phyloP scores from a whole-genome alignment of 2,113 vertebrate genomes.

The Menidia beryllina region DNA sequence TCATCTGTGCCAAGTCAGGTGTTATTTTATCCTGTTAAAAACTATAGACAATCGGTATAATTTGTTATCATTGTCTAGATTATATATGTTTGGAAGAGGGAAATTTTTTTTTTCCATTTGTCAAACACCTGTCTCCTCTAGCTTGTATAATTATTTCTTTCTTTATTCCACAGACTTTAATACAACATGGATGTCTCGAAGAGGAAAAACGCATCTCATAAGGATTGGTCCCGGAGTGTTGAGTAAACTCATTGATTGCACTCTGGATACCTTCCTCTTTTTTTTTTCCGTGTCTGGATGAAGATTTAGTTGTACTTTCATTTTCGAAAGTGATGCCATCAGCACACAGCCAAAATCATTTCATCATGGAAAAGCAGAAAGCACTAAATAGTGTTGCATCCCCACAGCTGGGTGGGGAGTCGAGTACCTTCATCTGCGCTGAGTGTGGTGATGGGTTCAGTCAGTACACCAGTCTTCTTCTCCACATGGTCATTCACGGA shows the following conservation, averaged over 20 bases:
- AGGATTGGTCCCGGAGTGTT: constrained; percentile 22
- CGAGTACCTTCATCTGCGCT: constrained; percentile 82
- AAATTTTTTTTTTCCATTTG: no score
- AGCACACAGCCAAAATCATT: constrained; percentile 52
- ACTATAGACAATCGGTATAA: no score
- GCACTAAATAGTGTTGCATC: constrained; percentile 55
- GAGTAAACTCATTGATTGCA: constrained; percentile 11
- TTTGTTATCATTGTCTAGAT: no score
- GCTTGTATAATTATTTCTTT: constrained; percentile 21
- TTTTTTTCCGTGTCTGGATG: constrained; percentile 22
- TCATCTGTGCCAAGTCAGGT: no score
- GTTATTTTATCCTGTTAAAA: no score
- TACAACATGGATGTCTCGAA: constrained; percentile 26
- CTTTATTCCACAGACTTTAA: constrained; percentile 48
- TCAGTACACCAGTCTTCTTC: constrained; percentile 77
- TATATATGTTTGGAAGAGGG: no score
- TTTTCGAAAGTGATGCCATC: constrained; percentile 67
- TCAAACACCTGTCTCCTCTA: neutral
- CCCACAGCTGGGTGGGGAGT: constrained; percentile 55
- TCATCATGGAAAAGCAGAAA: constrained; percentile 76
- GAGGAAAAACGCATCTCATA: constrained; percentile 9
- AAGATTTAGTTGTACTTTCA: neutral
- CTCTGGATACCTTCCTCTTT: constrained; percentile 17
- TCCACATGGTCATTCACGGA: constrained; percentile 81
- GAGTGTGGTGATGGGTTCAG: constrained; percentile 85